Evolutionary conservation across 2,113 vertebrate species (phyloP).

Genomic region (Galemys pyrenaicus): DNA sequence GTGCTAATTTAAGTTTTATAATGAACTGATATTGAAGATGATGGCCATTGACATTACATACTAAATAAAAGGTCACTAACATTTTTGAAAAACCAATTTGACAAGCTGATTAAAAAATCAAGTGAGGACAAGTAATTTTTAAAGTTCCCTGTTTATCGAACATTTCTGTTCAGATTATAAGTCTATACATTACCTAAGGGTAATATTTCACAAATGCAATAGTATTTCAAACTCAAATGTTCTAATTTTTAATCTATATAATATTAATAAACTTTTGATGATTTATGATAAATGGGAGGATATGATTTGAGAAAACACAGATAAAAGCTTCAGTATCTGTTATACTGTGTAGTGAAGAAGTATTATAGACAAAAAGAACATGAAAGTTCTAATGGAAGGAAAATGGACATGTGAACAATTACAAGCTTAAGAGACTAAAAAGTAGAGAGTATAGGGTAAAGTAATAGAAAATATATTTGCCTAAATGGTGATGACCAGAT

Average conservation of each 20-base stretch:
- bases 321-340: not conserved
- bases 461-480: not conserved
- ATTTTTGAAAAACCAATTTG: conserved; percentile 38
- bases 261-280: not conserved
- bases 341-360: not conserved
- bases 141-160: not conserved
- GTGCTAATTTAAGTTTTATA: not conserved
- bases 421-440: not conserved
- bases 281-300: not conserved
- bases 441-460: not conserved
- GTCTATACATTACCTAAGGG: not conserved
- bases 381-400: not conserved
- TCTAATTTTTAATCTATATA: not conserved
- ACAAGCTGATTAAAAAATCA: conserved; percentile 24
- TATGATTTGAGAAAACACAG: not conserved
- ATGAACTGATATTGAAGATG: conserved; percentile 35
- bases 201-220: not conserved
- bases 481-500: not conserved
- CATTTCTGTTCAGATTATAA: not conserved
- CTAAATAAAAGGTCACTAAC: conserved; percentile 6
- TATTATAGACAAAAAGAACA: not conserved
- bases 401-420: not conserved
- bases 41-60: not conserved
- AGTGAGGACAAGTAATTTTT: not conserved
- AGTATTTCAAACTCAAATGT: conserved; percentile 2